Base-by-base conservation (phyloP, 1,140 invertebrate species). In the Grapholita molesta region DNA sequence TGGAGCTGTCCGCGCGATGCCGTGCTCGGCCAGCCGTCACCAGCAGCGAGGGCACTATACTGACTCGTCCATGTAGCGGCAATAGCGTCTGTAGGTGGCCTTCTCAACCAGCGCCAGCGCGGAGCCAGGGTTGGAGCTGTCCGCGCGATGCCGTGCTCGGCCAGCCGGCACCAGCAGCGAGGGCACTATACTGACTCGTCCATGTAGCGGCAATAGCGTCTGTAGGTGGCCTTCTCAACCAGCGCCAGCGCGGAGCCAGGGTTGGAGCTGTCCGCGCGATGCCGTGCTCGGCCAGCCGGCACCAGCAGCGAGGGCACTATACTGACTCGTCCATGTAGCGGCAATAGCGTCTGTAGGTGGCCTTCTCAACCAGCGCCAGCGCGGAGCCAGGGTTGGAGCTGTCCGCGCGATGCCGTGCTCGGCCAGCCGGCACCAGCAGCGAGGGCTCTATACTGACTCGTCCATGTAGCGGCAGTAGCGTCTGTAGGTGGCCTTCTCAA, bases 101-200 rank as follows among this genome's bases (percentile, higher is more conserved):
- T 83, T 78, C 38, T 79, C 70, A 0, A 72, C 69, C 21, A 73
- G 78, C 2, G 83, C 81, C 0, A 68, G 71, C 0, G 84, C 79
- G 1, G 86, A 38, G 70, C 84, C 83, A 73, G 84, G 81, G 0
- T 77, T 76, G 52, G 88, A 89, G 0, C 83, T 83, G 24, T 86
- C 85, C 0, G 78, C 77, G 30, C 87, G 0, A 89, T 73, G 0
- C 74, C 75, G 0, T 24, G 6, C 0, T 70, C 70, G 0, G 72
- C 68, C 38, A 89, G 66, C 0, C 87, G 85, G 38, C 87, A 89
- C 65, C 79, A 89, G 55, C 86, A 89, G n/a, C n/a, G n/a, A n/a
- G n/a, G n/a, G n/a, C n/a, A n/a, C n/a, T n/a, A n/a, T 21, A 48
- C 42, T 48, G 68, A n/a, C n/a, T n/a, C n/a, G n/a, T 85, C 78